A percentile compares a stretch with the other conserved stretches of the same genome.
Evolutionary conservation across 2,797 vertebrate genomes (phyloP).

Genomic region (Oophaga sylvatica): DNA sequence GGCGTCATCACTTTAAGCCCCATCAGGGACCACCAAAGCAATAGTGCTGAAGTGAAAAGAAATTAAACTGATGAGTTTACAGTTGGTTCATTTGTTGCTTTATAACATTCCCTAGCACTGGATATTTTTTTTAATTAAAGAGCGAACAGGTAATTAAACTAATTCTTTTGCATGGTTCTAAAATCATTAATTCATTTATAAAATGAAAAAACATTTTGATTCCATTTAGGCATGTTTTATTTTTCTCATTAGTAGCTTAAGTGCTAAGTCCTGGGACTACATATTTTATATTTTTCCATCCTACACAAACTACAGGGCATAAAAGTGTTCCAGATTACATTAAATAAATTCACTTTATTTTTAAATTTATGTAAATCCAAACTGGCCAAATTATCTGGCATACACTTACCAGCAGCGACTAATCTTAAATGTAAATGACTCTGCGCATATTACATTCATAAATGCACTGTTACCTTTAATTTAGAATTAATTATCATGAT

Average conservation of each 20-base stretch:
- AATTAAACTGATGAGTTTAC: too few species aligned
- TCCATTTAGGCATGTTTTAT: neutral
- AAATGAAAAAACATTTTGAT: neutral
- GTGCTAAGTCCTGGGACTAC: neutral
- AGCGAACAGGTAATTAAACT: too few species aligned
- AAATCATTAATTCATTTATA: neutral
- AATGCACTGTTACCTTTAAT: constrained; percentile 2
- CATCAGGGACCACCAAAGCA: too few species aligned
- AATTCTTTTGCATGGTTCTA: neutral
- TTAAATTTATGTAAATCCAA: constrained; percentile 20
- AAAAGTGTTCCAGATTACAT: neutral
- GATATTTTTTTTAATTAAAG: too few species aligned
- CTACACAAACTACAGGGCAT: neutral
- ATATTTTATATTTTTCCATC: neutral
- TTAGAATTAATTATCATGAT: constrained; percentile 16
- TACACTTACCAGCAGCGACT: constrained; percentile 1
- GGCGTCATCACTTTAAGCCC: too few species aligned
- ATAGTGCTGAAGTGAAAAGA: too few species aligned
- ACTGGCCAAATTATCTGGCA: constrained; percentile 11
- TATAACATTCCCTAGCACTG: too few species aligned
- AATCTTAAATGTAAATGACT: constrained; percentile 25
- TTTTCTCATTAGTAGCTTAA: neutral
- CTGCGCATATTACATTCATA: constrained; percentile 9
- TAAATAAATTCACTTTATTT: neutral
- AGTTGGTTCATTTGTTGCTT: too few species aligned